Evolutionary conservation across 2,113 vertebrate genomes (phyloP).

Genomic region (Oryzias melastigma): DNA sequence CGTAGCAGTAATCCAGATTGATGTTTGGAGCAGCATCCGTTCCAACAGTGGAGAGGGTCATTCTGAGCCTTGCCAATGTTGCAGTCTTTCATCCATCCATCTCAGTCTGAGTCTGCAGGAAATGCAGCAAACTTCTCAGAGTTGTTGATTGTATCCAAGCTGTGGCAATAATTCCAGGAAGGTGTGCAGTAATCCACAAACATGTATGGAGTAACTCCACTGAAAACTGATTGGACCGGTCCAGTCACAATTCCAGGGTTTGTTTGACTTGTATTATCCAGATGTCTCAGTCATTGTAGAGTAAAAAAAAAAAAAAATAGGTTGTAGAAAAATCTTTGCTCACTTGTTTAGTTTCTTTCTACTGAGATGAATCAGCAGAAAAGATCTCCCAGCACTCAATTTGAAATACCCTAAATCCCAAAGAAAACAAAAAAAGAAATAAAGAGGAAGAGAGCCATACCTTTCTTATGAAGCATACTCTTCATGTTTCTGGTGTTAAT

Average conservation of each 20-base stretch:
- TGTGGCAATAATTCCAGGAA: conserved; percentile 64
- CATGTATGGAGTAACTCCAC: conserved; percentile 46
- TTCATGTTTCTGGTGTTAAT: conserved; percentile 80
- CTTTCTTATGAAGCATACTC: conserved; percentile 72
- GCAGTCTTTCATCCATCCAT: conserved; percentile 20
- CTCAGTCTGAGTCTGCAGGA: conserved; percentile 14
- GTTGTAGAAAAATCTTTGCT: conserved; percentile 80
- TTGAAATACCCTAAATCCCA: conserved; percentile 74
- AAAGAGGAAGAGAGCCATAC: conserved; percentile 60
- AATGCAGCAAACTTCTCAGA: conserved; percentile 10
- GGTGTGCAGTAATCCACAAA: conserved; percentile 66
- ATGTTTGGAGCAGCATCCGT: conserved; percentile 10
- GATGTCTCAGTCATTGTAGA: conserved; percentile 68
- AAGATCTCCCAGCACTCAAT: conserved; percentile 72
- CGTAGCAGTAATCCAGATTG: conserved; percentile 62
- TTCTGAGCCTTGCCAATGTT: conserved; percentile 16
- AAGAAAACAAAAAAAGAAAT: conserved; percentile 63
- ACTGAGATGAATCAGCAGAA: conserved; percentile 60
- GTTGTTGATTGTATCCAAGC: conserved; percentile 60
- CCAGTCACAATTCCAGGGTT: conserved; percentile 56
- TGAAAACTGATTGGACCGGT: conserved; percentile 15
- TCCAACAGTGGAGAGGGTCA: conserved; percentile 14
- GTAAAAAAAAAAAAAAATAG: conserved; percentile 50
- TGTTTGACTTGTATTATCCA: conserved; percentile 68
- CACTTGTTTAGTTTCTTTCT: conserved; percentile 67